Base-by-base conservation (phyloP, 2,113 vertebrate genomes). In the Silurus meridionalis region DNA sequence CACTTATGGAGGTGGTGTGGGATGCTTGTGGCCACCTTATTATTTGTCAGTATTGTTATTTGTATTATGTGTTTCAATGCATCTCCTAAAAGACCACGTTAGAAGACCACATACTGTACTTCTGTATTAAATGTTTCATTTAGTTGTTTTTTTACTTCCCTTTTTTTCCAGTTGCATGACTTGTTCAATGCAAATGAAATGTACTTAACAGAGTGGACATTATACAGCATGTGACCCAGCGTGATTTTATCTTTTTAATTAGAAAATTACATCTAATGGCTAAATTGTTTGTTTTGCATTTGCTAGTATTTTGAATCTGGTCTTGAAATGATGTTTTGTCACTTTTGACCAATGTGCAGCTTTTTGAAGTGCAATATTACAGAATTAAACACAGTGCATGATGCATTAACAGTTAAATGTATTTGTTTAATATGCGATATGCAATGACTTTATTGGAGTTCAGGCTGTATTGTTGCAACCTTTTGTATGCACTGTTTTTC, bases 11-110 rank as follows among this genome's bases (percentile, higher is more conserved):
- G 1, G n/a, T 78, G 25, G 55, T 80, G 15, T 60, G 53, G n/a
- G 75, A 79, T 9, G 25, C 77, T 46, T 80, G 8, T 80, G 78
- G 13, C 75, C 25, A 9, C 52, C 52, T 28, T 79, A 17, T 13
- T 79, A 8, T 57, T 79, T 79, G 75, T 25, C 28, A 10, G 25
- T 60, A 80, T 19, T 60, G 55, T 80, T 80, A 60, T 80, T 60
- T 80, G 55, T 19, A 5, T 46, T 60, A 2, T 19, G 4, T 37
- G 13, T 9, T 8, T 17, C 7, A 4, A 37, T 19, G n/a, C 75
- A 79, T 79, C 15, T 4, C 55, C 3, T 5, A 63, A 19, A 5
- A 14, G n/a, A 6, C 25, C 53, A 79, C 55, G 55, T 78, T n/a
- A 60, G 55, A 17, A 37, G 13, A 37, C 8, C 25, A 58, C 55